Percentiles rank a stretch among this genome's conserved stretches.
phyloP scores from a whole-genome alignment of 2,113 vertebrate species.

The Murina feae region DNA sequence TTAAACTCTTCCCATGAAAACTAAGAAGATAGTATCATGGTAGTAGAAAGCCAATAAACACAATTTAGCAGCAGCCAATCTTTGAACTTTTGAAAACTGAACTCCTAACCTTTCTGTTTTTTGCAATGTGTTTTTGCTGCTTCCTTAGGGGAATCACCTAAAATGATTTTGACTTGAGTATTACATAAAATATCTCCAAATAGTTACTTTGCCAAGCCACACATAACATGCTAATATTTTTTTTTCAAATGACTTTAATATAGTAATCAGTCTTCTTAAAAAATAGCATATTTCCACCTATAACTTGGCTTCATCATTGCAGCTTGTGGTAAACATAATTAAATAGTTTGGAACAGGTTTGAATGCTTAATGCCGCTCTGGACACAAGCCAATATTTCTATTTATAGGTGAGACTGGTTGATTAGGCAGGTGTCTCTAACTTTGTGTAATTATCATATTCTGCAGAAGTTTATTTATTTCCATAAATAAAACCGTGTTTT shows the following conservation, averaged over 20 bases:
- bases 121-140: slow-evolving; percentile 25
- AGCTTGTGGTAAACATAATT: slow-evolving; percentile 64
- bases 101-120: slow-evolving; percentile 22
- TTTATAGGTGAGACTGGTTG: slow-evolving; percentile 40
- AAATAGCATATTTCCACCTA: slow-evolving; percentile 39
- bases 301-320: slow-evolving; percentile 42
- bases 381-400: slow-evolving; percentile 31
- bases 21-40: background rate
- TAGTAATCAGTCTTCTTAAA: slow-evolving; percentile 59
- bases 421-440: slow-evolving; percentile 36
- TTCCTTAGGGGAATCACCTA: slow-evolving; percentile 58
- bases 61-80: background rate
- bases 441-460: slow-evolving; percentile 29
- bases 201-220: slow-evolving; percentile 50
- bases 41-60: background rate
- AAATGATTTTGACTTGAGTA: slow-evolving; percentile 61
- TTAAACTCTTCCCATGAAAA: background rate
- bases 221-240: slow-evolving; percentile 57
- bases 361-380: slow-evolving; percentile 45
- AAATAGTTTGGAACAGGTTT: slow-evolving; percentile 38
- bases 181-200: slow-evolving; percentile 61
- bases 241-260: slow-evolving; percentile 63
- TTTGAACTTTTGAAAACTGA: slow-evolving; percentile 30
- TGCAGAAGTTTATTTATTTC: slow-evolving; percentile 35
- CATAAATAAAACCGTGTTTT: slow-evolving; percentile 23